phyloP scores from a whole-genome alignment of 2,113 vertebrate species.

The Tetrao urogallus region DNA sequence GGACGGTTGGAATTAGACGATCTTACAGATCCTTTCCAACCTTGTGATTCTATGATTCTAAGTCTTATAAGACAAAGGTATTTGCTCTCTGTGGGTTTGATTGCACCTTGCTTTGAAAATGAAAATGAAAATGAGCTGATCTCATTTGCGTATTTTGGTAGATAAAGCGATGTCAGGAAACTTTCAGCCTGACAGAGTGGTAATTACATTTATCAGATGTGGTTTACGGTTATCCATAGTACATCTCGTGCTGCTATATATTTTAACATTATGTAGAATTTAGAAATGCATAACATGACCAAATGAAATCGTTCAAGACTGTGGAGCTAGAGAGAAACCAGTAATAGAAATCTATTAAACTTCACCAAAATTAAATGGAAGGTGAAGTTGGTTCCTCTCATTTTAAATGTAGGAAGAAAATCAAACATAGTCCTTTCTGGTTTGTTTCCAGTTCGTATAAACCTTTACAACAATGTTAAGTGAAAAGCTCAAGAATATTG shows the following conservation, averaged over 20 bases:
- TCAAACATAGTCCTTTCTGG: not conserved
- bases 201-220: not conserved
- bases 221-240: not conserved
- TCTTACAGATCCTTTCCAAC: too few species aligned
- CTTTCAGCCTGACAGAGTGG: not conserved
- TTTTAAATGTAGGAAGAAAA: not conserved
- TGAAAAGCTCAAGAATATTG: not conserved
- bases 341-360: not conserved
- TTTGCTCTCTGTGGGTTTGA: not conserved
- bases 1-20: too few species aligned
- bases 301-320: not conserved
- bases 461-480: not conserved
- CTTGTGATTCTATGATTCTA: too few species aligned
- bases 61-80: not conserved
- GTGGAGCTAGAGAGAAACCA: not conserved
- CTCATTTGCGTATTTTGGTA: not conserved
- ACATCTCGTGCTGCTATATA: not conserved
- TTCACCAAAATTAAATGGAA: not conserved
- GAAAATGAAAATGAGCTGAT: too few species aligned
- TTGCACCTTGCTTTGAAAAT: not conserved
- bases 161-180: not conserved
- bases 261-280: not conserved
- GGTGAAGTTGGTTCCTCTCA: not conserved
- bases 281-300: not conserved
- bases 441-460: not conserved